Evolutionary conservation across 2,113 vertebrate genomes (phyloP).

Genomic region (Nanorana parkeri): DNA sequence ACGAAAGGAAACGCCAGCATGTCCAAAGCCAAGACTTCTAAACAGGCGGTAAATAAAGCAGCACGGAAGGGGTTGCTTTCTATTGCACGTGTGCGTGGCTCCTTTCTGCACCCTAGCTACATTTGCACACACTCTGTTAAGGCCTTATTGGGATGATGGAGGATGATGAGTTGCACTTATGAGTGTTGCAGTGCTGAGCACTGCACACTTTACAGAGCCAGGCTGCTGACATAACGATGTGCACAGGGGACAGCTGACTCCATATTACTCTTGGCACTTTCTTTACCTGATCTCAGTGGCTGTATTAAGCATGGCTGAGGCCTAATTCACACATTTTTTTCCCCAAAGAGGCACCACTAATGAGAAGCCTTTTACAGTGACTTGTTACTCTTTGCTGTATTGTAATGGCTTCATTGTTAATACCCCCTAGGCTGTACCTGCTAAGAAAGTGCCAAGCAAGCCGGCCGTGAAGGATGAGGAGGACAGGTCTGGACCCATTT

Average conservation of each 20-base stretch:
- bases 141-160: constrained; percentile 29
- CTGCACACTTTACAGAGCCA: constrained; percentile 57
- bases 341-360: neutral
- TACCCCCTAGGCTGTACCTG: constrained; percentile 74
- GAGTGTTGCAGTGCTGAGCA: constrained; percentile 64
- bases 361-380: neutral
- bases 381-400: too few relatives aligned
- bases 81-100: neutral
- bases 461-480: constrained; percentile 88
- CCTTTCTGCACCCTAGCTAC: neutral
- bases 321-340: neutral
- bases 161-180: constrained; percentile 74
- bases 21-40: constrained; percentile 75
- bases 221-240: constrained; percentile 65
- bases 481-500: constrained; percentile 91
- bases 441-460: constrained; percentile 89
- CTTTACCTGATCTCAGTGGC: neutral
- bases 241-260: constrained; percentile 78
- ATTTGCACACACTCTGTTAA: neutral
- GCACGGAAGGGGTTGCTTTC: neutral
- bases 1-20: constrained; percentile 76
- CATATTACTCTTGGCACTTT: neutral
- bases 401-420: neutral
- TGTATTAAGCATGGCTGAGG: neutral
- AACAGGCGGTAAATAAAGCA: constrained; percentile 72